phyloP scores from a whole-genome alignment of 1,140 invertebrate genomes.

The Trypoxylus dichotomus region DNA sequence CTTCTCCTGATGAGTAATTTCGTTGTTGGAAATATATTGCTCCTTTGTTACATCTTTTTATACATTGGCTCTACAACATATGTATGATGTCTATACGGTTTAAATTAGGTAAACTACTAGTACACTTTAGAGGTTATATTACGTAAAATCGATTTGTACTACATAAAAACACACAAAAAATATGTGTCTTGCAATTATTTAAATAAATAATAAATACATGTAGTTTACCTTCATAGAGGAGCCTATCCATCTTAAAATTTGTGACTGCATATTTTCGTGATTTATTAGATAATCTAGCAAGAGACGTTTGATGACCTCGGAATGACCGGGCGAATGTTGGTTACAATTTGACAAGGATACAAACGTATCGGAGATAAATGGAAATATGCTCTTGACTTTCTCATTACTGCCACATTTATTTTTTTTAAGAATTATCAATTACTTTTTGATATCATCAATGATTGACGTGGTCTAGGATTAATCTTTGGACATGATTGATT shows the following conservation, averaged over 20 bases:
- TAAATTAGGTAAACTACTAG: neutral
- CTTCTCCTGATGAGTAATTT: conserved; percentile 70
- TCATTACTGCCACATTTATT: neutral
- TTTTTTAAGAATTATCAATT: too few species aligned
- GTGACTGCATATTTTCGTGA: conserved; percentile 36
- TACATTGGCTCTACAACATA: conserved; percentile 26
- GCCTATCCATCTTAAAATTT: conserved; percentile 37
- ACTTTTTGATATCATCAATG: too few species aligned
- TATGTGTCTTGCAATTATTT: conserved; percentile 13
- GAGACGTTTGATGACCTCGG: conserved; percentile 9
- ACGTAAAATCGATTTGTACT: conserved; percentile 43
- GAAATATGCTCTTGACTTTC: neutral
- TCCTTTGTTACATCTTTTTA: conserved; percentile 38
- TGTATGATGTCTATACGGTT: conserved; percentile 7
- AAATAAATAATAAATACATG: conserved; percentile 9
- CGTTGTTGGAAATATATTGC: conserved; percentile 47
- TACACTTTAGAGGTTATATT: conserved; percentile 45
- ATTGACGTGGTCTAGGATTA: too few species aligned
- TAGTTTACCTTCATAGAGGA: conserved; percentile 32
- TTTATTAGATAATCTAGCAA: conserved; percentile 1
- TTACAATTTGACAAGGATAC: neutral
- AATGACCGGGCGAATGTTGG: conserved; percentile 2
- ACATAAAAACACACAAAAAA: neutral
- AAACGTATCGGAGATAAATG: too few species aligned
- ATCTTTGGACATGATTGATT: too few species aligned